A percentile compares a stretch with the other conserved stretches of the same genome.
Evolutionary conservation across 2,888 invertebrate species (phyloP).

Genomic region (Meloe dianella): DNA sequence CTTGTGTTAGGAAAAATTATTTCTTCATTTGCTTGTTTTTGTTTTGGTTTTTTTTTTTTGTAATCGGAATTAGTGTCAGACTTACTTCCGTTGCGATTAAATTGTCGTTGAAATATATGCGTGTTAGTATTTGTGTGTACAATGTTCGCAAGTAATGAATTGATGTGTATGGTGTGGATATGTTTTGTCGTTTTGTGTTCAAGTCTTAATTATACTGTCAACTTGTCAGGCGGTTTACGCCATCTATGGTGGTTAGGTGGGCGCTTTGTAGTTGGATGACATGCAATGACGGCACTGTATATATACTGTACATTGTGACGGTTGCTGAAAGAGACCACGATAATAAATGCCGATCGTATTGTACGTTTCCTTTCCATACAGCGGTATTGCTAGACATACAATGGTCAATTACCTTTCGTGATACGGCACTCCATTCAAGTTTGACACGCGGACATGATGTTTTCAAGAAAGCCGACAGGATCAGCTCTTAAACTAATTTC

Average conservation of each 20-base stretch:
- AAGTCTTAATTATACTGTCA: conserved; percentile 57
- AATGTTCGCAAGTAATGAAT: conserved; percentile 28
- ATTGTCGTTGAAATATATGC: background rate
- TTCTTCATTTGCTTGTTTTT: background rate
- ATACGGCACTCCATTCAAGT: conserved; percentile 44
- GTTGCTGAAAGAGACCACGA: conserved; percentile 54
- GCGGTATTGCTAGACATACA: conserved; percentile 51
- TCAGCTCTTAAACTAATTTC: conserved; percentile 38
- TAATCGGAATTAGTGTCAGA: background rate
- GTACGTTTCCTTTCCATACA: conserved; percentile 53
- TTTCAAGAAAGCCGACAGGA: conserved; percentile 39
- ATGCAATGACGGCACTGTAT: conserved; percentile 52
- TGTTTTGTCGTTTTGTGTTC: conserved; percentile 52
- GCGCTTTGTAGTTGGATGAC: conserved; percentile 49
- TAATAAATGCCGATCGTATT: conserved; percentile 50
- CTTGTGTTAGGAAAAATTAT: background rate
- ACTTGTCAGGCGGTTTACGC: conserved; percentile 53
- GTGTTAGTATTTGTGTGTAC: conserved; percentile 20
- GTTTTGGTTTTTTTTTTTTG: background rate
- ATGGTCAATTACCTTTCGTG: conserved; percentile 58
- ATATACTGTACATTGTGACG: conserved; percentile 45
- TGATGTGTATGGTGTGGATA: conserved; percentile 36
- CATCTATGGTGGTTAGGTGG: conserved; percentile 43
- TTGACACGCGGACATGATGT: conserved; percentile 38
- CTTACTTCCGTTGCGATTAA: background rate